Percentiles rank a stretch among this genome's conserved stretches.
Evolutionary conservation across 2,888 invertebrate species (phyloP).

Genomic region (Hanleya hanleyi): DNA sequence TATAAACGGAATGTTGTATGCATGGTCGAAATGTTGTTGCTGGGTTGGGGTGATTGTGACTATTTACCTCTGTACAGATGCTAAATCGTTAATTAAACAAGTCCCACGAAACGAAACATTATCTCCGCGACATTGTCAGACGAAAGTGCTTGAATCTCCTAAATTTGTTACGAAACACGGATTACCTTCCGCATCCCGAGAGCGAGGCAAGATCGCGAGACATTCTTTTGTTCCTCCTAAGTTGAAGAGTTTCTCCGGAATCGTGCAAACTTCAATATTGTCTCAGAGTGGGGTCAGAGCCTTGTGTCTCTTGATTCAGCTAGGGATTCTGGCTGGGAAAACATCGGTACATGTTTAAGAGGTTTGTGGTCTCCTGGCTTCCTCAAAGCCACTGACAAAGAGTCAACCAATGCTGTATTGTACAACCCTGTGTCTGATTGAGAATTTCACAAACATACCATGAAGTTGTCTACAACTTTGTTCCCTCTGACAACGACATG

Average conservation of each 20-base stretch:
- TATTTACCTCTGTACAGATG: not conserved
- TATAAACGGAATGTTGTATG: not conserved
- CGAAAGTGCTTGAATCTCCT: not conserved
- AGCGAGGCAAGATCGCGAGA: not conserved
- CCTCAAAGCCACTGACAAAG: not conserved
- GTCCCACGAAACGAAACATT: not conserved
- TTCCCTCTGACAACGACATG: no score
- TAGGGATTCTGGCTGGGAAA: not conserved
- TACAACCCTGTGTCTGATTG: no score
- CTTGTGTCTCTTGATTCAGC: not conserved
- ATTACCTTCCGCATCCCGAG: not conserved
- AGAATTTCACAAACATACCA: no score
- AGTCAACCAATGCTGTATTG: no score
- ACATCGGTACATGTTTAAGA: not conserved
- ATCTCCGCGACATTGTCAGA: not conserved
- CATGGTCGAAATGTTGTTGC: not conserved
- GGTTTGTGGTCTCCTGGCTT: not conserved
- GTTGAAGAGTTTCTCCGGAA: not conserved
- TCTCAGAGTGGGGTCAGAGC: not conserved
- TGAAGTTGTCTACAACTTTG: no score
- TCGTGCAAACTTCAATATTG: not conserved
- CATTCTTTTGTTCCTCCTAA: slow-evolving; percentile 7
- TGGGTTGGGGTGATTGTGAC: not conserved
- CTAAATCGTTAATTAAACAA: slow-evolving; percentile 6
- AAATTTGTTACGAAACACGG: slow-evolving; percentile 9